Conservation (phyloP, 2,888 invertebrate genomes). For the Epinotia nisella region DNA sequence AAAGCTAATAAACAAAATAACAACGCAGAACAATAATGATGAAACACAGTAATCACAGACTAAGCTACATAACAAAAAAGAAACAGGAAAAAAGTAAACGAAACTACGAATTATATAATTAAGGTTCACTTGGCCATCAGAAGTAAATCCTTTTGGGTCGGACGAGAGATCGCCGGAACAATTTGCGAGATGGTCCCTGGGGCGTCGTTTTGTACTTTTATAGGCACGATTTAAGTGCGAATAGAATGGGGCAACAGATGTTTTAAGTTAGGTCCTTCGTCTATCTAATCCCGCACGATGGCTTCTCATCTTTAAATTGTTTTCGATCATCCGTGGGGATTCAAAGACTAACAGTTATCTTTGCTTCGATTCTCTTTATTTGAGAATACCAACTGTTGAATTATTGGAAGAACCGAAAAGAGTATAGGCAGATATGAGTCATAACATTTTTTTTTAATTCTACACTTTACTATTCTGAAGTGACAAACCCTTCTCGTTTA, state of each 20-base stretch:
- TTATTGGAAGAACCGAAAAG: too few species aligned
- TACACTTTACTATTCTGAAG: too few species aligned
- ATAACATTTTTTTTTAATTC: too few species aligned
- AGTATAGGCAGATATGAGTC: too few species aligned
- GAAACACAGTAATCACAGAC: conserved; percentile 48
- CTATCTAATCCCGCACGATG: conserved; percentile 42
- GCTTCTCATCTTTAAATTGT: conserved; percentile 39
- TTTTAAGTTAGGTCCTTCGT: conserved; percentile 40
- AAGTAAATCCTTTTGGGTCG: conserved; percentile 63
- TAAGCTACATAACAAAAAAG: conserved; percentile 47
- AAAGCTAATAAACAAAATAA: background rate
- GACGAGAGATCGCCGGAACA: conserved; percentile 49
- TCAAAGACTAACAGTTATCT: conserved; percentile 7
- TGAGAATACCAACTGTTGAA: background rate
- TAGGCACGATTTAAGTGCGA: conserved; percentile 45
- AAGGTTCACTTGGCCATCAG: conserved; percentile 63
- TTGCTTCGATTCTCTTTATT: conserved; percentile 2
- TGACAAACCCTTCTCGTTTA: too few species aligned
- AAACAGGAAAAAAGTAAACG: conserved; percentile 53
- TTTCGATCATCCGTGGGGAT: conserved; percentile 31
- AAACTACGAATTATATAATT: conserved; percentile 64
- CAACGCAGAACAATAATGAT: conserved; percentile 16
- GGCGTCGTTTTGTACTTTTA: conserved; percentile 47
- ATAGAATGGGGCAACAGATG: conserved; percentile 43
- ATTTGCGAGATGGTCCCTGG: conserved; percentile 52